phyloP scores from a whole-genome alignment of 92 coral and sea anemone species.

The Ricordea florida region DNA sequence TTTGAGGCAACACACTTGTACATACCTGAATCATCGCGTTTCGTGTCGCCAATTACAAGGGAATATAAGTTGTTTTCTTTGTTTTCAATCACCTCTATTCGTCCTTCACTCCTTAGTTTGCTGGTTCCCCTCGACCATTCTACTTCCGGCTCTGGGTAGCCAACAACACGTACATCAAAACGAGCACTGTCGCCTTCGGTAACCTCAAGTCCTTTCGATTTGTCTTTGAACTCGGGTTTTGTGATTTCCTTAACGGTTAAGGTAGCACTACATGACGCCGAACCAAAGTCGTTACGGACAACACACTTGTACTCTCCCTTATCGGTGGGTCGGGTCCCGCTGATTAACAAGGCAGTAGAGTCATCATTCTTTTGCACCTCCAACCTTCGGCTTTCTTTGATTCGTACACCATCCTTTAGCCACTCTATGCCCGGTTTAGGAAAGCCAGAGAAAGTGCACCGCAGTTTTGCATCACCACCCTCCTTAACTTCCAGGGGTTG shows the following conservation, averaged over 20 bases:
- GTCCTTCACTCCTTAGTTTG: constrained; percentile 56
- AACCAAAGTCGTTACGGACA: constrained; percentile 68
- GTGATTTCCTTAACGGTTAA: constrained; percentile 45
- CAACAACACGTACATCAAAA: constrained; percentile 68
- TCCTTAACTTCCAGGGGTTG: constrained; percentile 74
- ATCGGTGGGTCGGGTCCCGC: constrained; percentile 76
- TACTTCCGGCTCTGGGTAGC: constrained; percentile 85
- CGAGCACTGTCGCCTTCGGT: constrained; percentile 78
- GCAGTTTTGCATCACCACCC: constrained; percentile 67
- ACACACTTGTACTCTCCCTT: constrained; percentile 81
- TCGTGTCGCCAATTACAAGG: constrained; percentile 64
- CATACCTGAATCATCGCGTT: constrained; percentile 73
- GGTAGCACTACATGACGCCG: constrained; percentile 64
- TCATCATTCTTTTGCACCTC: constrained; percentile 65
- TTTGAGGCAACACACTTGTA: constrained; percentile 79
- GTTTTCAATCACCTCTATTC: constrained; percentile 62
- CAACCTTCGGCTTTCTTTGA: constrained; percentile 73
- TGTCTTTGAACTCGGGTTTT: constrained; percentile 86
- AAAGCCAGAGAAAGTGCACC: constrained; percentile 62
- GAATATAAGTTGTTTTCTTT: constrained; percentile 65
- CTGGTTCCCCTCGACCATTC: constrained; percentile 84
- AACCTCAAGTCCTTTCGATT: constrained; percentile 70
- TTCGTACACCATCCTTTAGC: constrained; percentile 68
- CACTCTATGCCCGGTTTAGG: constrained; percentile 68
- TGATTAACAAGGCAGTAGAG: constrained; percentile 45